Percentiles rank a stretch among this genome's conserved stretches.
phyloP scores from a whole-genome alignment of 2,888 invertebrate species.

The Eupeodes latifasciatus region DNA sequence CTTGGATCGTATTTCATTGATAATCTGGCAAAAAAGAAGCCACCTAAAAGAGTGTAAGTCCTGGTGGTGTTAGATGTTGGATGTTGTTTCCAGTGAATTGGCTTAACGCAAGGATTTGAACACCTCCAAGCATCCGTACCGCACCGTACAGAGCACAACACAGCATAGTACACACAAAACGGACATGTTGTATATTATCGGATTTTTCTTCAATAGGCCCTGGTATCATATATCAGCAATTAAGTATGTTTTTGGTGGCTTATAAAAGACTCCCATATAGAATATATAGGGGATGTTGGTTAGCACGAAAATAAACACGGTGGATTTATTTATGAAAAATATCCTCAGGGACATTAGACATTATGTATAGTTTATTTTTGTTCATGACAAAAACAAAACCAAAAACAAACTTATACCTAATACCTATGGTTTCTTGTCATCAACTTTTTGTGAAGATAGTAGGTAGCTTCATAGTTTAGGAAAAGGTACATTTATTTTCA shows the following conservation, averaged over 20 bases:
- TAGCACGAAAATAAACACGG: background rate
- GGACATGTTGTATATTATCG: slow-evolving; percentile 30
- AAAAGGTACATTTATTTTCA: background rate
- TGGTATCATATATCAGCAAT: slow-evolving; percentile 64
- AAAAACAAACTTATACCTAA: background rate
- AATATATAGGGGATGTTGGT: background rate
- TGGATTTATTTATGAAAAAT: slow-evolving; percentile 40
- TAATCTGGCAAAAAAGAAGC: slow-evolving; percentile 61
- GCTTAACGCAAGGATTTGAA: slow-evolving; percentile 66
- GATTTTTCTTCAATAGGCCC: slow-evolving; percentile 44
- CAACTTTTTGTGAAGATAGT: background rate
- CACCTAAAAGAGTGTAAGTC: slow-evolving; percentile 61
- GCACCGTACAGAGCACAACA: no score
- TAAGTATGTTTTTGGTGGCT: slow-evolving; percentile 48
- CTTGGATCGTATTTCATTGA: slow-evolving; percentile 44
- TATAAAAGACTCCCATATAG: background rate
- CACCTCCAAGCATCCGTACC: slow-evolving; percentile 33
- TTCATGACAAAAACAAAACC: background rate
- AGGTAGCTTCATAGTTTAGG: background rate
- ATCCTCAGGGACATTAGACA: slow-evolving; percentile 19
- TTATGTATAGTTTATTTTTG: slow-evolving; percentile 6
- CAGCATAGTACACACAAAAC: background rate
- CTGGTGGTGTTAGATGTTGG: slow-evolving; percentile 30
- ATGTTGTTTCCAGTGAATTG: slow-evolving; percentile 46
- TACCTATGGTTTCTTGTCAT: background rate